Percentiles rank a stretch among this genome's conserved stretches.
Evolutionary conservation across 2,113 vertebrate genomes (phyloP).

Genomic region (Irena cyanogastra): DNA sequence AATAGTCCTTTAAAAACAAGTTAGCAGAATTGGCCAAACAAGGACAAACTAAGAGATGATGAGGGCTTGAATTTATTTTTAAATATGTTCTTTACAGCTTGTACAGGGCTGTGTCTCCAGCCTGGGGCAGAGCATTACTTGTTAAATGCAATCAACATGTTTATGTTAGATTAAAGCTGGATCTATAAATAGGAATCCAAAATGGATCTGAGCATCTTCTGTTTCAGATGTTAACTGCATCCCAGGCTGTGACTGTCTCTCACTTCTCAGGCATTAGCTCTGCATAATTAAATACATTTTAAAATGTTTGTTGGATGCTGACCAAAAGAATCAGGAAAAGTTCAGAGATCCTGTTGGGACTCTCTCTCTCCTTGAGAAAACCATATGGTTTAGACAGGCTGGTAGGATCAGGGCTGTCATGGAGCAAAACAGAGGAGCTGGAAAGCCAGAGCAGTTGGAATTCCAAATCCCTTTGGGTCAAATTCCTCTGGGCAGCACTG

Average conservation of each 20-base stretch:
- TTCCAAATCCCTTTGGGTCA: background rate
- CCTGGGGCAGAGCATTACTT: background rate
- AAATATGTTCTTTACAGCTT: background rate
- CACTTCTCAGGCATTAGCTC: background rate
- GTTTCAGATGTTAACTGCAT: background rate
- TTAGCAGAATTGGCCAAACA: background rate
- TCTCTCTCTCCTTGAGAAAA: background rate
- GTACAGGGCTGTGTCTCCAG: background rate
- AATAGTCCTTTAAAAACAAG: background rate
- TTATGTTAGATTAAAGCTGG: background rate
- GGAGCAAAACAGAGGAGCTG: background rate
- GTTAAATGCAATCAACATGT: background rate
- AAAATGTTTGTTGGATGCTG: background rate
- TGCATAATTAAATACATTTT: background rate
- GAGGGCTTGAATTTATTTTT: conserved; percentile 5
- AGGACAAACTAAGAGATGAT: background rate
- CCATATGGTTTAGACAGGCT: background rate
- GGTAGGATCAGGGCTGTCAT: background rate
- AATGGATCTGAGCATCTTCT: background rate
- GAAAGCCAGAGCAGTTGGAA: background rate
- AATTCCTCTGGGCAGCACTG: background rate
- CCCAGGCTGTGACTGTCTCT: background rate
- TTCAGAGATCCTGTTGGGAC: background rate
- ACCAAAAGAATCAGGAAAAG: background rate
- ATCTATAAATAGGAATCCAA: background rate